Base-by-base conservation (phyloP, 2,797 vertebrate species). In the Smutsia temminckii region DNA sequence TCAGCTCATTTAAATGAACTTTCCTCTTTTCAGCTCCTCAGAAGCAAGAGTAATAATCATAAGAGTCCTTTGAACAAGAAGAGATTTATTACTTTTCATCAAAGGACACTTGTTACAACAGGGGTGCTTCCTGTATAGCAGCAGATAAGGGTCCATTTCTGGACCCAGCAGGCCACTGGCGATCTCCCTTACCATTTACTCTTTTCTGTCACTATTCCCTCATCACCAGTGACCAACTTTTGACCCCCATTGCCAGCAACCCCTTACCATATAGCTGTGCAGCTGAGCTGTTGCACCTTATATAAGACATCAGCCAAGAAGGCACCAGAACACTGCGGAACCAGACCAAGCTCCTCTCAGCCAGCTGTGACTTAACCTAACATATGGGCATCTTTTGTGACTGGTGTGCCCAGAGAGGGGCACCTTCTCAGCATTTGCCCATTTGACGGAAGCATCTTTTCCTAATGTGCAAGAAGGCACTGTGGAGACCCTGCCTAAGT, bases 31-130 rank as follows among this genome's bases (percentile, higher is more conserved):
- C 4, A 1, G 5, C 86, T 94, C 94, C 51, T 85, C 59, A 93
- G 86, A 92, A 90, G 25, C 51, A 55, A 92, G 69, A 95, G 32
- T 51, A 87, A 63, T 81, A 93, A 78, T 78, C 49, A 81, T 5
- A 90, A 42, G 3, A 81, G 4, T 74, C 68, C 71, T 81, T 94
- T 2, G 16, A 89, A 71, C 49, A 80, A 86, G 21, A 92, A 8
- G 10, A 69, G 6, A 89, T 51, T 68, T 66, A 40, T 53, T 61
- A 49, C 16, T 46, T 89, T 92, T 93, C 8, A 74, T 53, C 69
- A 78, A 89, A 63, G 46, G 51, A 10, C 25, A 61, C 21, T 74
- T 83, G 17, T 85, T 87, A 79, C 6, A 63, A 86, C 23, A 91
- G 4, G 6, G 1, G n/a, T 77, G 10, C 8, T 90, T 93, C 51